Conservation (phyloP, 2,113 vertebrate genomes). For the Chauna torquata region DNA sequence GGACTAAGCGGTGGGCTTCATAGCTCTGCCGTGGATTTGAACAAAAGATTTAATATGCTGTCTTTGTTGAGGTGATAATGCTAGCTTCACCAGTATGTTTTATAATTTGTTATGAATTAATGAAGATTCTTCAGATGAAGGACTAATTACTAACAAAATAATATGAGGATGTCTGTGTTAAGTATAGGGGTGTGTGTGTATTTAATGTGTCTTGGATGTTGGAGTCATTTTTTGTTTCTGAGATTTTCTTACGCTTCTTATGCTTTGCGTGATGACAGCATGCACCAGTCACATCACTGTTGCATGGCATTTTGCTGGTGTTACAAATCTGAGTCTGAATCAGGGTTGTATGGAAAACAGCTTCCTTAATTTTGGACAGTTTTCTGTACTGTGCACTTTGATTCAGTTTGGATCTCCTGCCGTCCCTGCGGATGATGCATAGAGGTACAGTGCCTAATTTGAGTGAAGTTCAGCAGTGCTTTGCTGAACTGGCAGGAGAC, state of each 20-base stretch:
- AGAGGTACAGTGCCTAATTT: background rate
- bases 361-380: background rate
- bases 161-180: background rate
- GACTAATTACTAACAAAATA: slow-evolving; percentile 20
- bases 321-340: slow-evolving; percentile 12
- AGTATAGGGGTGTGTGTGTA: background rate
- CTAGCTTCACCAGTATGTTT: background rate
- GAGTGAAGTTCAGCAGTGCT: background rate
- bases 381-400: background rate
- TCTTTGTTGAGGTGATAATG: background rate
- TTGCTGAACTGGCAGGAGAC: background rate
- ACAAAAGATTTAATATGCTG: background rate
- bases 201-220: background rate
- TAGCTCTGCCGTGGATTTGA: background rate
- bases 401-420: background rate
- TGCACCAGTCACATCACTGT: background rate
- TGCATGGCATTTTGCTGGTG: background rate
- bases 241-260: background rate
- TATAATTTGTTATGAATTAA: background rate
- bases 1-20: background rate
- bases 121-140: background rate
- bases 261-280: background rate
- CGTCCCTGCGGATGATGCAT: background rate
- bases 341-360: background rate
- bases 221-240: background rate